A percentile compares a stretch with the other conserved stretches of the same genome.
phyloP scores from a whole-genome alignment of 2,797 vertebrate species.

The Syndactyla subalaris region DNA sequence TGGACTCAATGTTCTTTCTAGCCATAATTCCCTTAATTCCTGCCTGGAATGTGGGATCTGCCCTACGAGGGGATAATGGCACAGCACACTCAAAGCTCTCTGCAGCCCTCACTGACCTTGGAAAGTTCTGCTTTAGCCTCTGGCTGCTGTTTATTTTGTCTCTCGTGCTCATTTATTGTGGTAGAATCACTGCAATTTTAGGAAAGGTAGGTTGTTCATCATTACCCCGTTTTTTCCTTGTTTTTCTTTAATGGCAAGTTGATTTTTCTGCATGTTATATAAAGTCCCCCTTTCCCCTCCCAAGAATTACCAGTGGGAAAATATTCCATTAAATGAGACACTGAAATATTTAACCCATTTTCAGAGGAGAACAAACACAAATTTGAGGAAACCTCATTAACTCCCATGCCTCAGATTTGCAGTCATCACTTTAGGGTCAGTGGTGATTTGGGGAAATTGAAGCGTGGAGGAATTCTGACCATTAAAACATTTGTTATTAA shows the following conservation, averaged over 20 bases:
- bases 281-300: neutral
- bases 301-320: neutral
- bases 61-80: neutral
- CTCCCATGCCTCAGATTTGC: neutral
- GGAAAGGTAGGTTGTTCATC: neutral
- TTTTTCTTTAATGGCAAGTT: neutral
- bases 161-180: neutral
- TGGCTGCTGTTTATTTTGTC: neutral
- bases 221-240: neutral
- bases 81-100: neutral
- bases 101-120: neutral
- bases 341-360: neutral
- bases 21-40: neutral
- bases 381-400: neutral
- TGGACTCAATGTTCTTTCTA: neutral
- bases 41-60: neutral
- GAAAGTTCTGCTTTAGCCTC: neutral
- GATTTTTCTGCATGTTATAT: constrained; percentile 9
- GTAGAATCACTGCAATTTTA: neutral
- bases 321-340: neutral
- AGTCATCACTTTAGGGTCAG: neutral
- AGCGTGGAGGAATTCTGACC: neutral
- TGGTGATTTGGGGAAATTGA: neutral
- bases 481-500: neutral
- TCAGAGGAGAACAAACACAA: neutral